Percentiles rank a stretch among this genome's conserved stretches.
Conservation (phyloP, 2,797 vertebrate species). For the Sebastolobus altivelis region DNA sequence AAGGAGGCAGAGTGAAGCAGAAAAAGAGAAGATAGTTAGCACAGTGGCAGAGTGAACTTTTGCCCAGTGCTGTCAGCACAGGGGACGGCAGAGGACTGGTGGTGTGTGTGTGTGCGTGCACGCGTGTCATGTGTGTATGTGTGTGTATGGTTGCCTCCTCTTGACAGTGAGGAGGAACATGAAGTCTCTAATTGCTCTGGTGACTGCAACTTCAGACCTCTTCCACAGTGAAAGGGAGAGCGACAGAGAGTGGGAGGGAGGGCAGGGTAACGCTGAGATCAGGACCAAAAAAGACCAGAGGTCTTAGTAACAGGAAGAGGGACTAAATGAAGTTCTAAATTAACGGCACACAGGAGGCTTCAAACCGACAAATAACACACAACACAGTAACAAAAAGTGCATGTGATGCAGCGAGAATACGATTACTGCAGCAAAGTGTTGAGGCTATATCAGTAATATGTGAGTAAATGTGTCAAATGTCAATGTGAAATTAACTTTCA, state of each 20-base stretch:
- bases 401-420: not conserved
- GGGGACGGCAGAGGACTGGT: slow-evolving; percentile 44
- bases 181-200: slow-evolving; percentile 81
- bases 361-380: not conserved
- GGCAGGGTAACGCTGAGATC: slow-evolving; percentile 28
- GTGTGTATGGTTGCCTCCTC: slow-evolving; percentile 53
- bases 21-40: slow-evolving; percentile 69
- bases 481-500: not conserved
- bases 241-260: slow-evolving; percentile 55
- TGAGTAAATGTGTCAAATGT: not conserved
- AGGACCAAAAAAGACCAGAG: slow-evolving; percentile 51
- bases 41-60: slow-evolving; percentile 75
- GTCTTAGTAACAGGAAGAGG: slow-evolving; percentile 37
- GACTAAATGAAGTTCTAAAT: slow-evolving; percentile 27
- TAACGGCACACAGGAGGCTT: not conserved
- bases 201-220: slow-evolving; percentile 74
- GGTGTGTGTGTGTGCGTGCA: slow-evolving; percentile 28
- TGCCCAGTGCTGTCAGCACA: slow-evolving; percentile 73
- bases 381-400: not conserved
- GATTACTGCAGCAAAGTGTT: not conserved
- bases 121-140: slow-evolving; percentile 9
- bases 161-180: slow-evolving; percentile 77
- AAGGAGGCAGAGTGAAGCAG: slow-evolving; percentile 41
- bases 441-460: not conserved
- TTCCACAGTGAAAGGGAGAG: slow-evolving; percentile 47